A percentile compares a stretch with the other conserved stretches of the same genome.
These are phyloP conservation scores for Monopis laevigella DNA, from an alignment of 2,888 invertebrate genomes.

Conservation along the genomic window DNA sequence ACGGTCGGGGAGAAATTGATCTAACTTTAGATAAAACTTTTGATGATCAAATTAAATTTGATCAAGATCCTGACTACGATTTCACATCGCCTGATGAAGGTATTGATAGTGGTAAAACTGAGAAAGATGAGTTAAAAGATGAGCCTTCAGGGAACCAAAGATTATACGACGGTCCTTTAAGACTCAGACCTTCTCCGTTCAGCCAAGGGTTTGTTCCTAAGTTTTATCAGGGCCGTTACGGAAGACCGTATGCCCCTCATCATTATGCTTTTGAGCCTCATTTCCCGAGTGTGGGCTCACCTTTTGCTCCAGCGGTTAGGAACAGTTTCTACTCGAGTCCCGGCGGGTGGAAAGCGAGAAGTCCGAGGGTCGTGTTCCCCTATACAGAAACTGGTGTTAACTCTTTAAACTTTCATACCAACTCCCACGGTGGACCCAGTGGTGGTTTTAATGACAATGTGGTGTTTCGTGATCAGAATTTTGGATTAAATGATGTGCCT, in stretches of 20 bases:
- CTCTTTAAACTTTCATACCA: slow-evolving; percentile 40
- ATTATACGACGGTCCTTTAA: slow-evolving; percentile 42
- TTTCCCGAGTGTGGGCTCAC: slow-evolving; percentile 17
- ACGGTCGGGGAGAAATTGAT: slow-evolving; percentile 53
- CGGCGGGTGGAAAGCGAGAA: slow-evolving; percentile 53
- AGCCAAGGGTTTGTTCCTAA: slow-evolving; percentile 28
- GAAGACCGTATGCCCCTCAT: slow-evolving; percentile 44
- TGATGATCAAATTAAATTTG: slow-evolving; percentile 53
- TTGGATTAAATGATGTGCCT: slow-evolving; percentile 66
- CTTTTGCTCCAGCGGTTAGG: slow-evolving; percentile 36
- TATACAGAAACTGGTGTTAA: slow-evolving; percentile 41
- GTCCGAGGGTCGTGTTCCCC: slow-evolving; percentile 58
- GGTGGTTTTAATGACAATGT: slow-evolving; percentile 50
- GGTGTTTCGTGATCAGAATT: slow-evolving; percentile 68
- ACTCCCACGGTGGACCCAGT: slow-evolving; percentile 42
- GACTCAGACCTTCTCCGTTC: slow-evolving; percentile 31
- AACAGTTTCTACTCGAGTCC: slow-evolving; percentile 35
- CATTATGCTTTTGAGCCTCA: slow-evolving; percentile 41
- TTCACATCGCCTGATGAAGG: slow-evolving; percentile 45
- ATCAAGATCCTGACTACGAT: slow-evolving; percentile 55
- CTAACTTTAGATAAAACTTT: slow-evolving; percentile 35
- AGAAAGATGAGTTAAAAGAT: slow-evolving; percentile 21
- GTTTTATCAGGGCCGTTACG: slow-evolving; percentile 44
- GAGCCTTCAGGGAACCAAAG: slow-evolving; percentile 43
- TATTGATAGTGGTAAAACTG: slow-evolving; percentile 21